Conservation (phyloP, 2,797 vertebrate genomes). For the Lates japonicus region DNA sequence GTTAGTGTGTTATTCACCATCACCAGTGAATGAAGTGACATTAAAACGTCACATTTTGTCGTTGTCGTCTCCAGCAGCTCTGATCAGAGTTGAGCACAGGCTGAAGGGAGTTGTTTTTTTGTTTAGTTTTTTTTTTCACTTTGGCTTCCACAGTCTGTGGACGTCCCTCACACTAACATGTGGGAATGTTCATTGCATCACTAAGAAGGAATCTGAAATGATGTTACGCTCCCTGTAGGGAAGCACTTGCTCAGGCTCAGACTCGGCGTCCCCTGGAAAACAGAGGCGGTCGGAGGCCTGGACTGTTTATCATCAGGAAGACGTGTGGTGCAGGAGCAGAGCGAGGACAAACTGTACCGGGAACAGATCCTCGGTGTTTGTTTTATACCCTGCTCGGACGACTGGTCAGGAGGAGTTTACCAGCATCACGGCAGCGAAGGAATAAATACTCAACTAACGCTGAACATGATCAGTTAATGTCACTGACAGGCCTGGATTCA, state of each 20-base stretch:
- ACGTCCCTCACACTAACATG: constrained; percentile 57
- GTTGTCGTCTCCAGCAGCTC: constrained; percentile 9
- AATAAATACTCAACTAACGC: background rate
- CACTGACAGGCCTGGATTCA: background rate
- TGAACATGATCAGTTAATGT: background rate
- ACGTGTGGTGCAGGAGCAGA: constrained; percentile 24
- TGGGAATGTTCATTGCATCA: constrained; percentile 76
- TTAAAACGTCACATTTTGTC: background rate
- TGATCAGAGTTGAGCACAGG: background rate
- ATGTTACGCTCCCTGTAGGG: constrained; percentile 67
- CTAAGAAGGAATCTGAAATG: constrained; percentile 71
- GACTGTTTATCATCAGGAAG: constrained; percentile 45
- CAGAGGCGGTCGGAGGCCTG: constrained; percentile 19
- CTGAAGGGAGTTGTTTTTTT: background rate
- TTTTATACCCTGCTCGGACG: constrained; percentile 8
- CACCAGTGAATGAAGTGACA: background rate
- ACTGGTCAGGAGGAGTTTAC: constrained; percentile 1
- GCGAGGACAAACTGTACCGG: constrained; percentile 43
- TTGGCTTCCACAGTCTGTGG: constrained; percentile 22
- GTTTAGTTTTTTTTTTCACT: background rate
- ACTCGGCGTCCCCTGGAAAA: constrained; percentile 44
- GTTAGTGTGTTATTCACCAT: background rate
- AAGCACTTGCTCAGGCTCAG: constrained; percentile 55
- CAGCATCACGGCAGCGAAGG: background rate
- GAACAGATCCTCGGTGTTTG: constrained; percentile 36